These are phyloP conservation scores for Delichon dasypus DNA, from an alignment of 2,797 vertebrate species.

Conservation along the genomic window DNA sequence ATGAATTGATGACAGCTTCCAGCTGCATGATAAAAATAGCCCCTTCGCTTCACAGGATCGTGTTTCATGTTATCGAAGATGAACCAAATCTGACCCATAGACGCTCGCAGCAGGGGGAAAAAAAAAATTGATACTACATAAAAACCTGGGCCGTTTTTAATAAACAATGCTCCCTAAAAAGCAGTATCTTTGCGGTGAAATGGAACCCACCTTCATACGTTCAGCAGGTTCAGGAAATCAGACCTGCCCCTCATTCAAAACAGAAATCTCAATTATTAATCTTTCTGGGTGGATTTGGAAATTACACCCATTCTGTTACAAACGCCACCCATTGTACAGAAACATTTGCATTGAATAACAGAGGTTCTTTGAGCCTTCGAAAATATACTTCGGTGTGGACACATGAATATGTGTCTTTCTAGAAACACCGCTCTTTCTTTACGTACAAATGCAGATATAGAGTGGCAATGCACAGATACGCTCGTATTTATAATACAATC, in stretches of 20 bases:
- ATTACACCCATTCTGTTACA: not conserved
- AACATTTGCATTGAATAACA: not conserved
- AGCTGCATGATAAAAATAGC: slow-evolving; percentile 74
- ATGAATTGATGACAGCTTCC: slow-evolving; percentile 72
- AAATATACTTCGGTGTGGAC: not conserved
- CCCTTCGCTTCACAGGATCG: slow-evolving; percentile 60
- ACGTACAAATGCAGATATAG: not conserved
- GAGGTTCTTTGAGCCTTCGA: not conserved
- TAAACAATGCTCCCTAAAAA: not conserved
- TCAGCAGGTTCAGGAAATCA: not conserved
- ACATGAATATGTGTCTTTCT: not conserved
- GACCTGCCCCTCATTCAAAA: not conserved
- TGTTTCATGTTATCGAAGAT: slow-evolving; percentile 69
- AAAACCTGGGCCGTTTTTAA: not conserved
- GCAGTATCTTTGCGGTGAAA: not conserved
- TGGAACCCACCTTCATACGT: not conserved
- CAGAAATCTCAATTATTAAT: not conserved
- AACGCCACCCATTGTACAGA: not conserved
- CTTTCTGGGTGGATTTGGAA: not conserved
- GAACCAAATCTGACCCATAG: slow-evolving; percentile 46
- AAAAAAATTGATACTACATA: not conserved
- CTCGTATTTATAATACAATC: not conserved
- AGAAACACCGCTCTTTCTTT: not conserved
- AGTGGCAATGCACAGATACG: too few relatives aligned
- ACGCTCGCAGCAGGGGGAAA: not conserved